phyloP scores from a whole-genome alignment of 2,888 invertebrate genomes.

The Thelaira solivaga region DNA sequence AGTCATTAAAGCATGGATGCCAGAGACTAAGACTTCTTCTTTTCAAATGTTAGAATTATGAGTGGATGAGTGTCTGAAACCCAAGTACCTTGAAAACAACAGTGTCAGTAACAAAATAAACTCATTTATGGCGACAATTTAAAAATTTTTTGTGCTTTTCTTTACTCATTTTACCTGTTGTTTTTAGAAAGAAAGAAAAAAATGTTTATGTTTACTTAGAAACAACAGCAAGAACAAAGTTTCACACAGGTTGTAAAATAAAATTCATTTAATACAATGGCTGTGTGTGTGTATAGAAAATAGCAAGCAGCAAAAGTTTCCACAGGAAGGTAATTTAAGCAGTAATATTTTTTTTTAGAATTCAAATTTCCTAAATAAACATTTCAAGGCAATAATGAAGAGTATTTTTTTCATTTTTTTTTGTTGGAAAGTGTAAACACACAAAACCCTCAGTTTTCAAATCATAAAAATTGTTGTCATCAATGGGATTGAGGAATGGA shows the following conservation, averaged over 20 bases:
- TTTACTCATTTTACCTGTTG: constrained; percentile 70
- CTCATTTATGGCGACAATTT: constrained; percentile 41
- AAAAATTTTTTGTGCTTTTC: background rate
- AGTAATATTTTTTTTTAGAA: too few species aligned
- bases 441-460: too few species aligned
- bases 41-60: background rate
- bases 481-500: too few species aligned
- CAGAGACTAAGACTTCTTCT: constrained; percentile 12
- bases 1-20: constrained; percentile 24
- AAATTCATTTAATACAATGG: constrained; percentile 10
- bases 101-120: constrained; percentile 18
- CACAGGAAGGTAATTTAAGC: too few species aligned
- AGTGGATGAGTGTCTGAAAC: background rate
- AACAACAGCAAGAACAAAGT: background rate
- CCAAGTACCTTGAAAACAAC: background rate
- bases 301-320: background rate
- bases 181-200: constrained; percentile 73
- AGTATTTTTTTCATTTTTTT: background rate
- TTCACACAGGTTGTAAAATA: constrained; percentile 28
- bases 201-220: constrained; percentile 65
- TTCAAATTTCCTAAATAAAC: too few species aligned
- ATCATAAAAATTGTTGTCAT: too few species aligned
- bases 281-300: too few species aligned
- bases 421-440: too few species aligned
- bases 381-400: too few species aligned